Percentiles rank a stretch among this genome's conserved stretches.
Evolutionary conservation across 2,113 vertebrate genomes (phyloP).

Genomic region (Acanthochromis polyacanthus): DNA sequence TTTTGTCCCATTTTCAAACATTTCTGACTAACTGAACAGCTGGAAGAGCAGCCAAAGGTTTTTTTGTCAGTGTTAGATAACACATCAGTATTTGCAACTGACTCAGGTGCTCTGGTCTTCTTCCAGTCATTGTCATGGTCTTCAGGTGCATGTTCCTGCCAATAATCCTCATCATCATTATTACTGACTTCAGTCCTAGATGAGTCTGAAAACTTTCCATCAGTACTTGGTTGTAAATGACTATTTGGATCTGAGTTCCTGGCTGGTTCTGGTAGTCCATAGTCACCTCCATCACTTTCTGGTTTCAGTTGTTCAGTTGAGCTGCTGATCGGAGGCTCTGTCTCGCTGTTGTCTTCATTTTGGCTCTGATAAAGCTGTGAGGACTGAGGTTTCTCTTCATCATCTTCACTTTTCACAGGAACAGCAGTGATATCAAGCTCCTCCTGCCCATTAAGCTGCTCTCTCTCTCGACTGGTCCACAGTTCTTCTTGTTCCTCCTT

Average conservation of each 20-base stretch:
- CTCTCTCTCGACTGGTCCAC: background rate
- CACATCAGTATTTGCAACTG: background rate
- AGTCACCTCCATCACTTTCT: background rate
- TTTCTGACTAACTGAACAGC: no score
- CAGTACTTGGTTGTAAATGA: background rate
- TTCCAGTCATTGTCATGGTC: background rate
- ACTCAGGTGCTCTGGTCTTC: background rate
- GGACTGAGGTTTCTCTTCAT: conserved; percentile 21
- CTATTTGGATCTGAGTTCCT: background rate
- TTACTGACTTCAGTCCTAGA: background rate
- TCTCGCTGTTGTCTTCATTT: background rate
- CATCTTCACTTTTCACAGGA: background rate
- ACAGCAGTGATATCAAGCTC: background rate
- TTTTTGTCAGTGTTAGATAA: background rate
- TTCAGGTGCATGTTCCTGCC: background rate
- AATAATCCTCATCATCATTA: conserved; percentile 4
- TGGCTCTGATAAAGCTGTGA: background rate
- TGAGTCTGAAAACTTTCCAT: background rate
- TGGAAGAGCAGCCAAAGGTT: no score
- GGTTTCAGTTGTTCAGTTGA: background rate
- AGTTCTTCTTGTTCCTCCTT: conserved; percentile 21
- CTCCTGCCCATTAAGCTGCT: background rate
- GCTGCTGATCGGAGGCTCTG: background rate
- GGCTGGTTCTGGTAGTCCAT: conserved; percentile 16
- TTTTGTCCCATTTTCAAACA: no score